Evolutionary conservation across 2,888 invertebrate species (phyloP), one percentile per base, ranked within the genome.

Genomic region (Athalia cordata): DNA sequence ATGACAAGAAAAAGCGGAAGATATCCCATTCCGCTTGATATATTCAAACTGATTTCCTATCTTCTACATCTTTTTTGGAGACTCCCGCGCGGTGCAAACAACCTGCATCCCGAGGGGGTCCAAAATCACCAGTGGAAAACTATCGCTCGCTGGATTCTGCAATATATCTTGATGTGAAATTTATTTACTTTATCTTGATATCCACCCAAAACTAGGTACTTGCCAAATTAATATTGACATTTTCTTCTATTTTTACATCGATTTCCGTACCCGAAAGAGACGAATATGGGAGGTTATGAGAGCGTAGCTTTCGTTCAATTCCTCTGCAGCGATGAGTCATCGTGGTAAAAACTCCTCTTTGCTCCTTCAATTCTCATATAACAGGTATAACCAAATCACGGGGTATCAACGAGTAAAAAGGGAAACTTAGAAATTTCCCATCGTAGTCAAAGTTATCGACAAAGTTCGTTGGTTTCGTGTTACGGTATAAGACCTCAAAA

Each of bases 21-120:
- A 64, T 62, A 62, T 64, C 64, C 75, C 75, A 75, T 75, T 75
- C 52, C 43, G 62, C 62, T 29, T 64, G 75, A 75, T 75, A 75
- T 75, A 75, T 75, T 75, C 75, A 75, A 75, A 47, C 62, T 75
- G 50, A 75, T 75, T 75, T 62, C 75, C 64, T 75, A 75, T 75
- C 75, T 75, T 50, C 29, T 75, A 62, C 62, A 75, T 75, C 75
- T 75, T 64, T 62, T 64, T 75, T 62, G 45, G 49, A 13, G 64
- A 47, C 45, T 52, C 62, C 47, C n/a, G 45, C 61, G 11, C 13
- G n/a, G 15, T 50, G 75, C 62, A 50, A 75, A 75, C 62, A 64
- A 29, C 62, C 43, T 43, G 29, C 13, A 8, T 13, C 62, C 62
- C 15, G 62, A 29, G 29, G 29, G 8, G 29, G 13, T 13, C 15